phyloP scores from a whole-genome alignment of 2,113 vertebrate genomes.

The Petroica traversi region DNA sequence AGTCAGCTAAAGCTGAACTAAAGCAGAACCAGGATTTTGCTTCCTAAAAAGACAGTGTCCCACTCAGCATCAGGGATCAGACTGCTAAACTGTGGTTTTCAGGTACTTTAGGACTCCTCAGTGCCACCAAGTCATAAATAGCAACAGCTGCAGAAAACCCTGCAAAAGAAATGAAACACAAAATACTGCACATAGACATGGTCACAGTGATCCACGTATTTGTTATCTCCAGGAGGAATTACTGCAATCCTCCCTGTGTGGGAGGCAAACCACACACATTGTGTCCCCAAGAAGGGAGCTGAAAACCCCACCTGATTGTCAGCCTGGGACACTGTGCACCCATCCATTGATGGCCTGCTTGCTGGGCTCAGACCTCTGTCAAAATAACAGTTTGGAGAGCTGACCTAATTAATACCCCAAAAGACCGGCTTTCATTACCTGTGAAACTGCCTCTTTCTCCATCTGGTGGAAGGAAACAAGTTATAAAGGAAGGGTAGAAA shows the following conservation, averaged over 20 bases:
- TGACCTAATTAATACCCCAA: not conserved
- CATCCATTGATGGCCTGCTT: not conserved
- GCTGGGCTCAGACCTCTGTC: not conserved
- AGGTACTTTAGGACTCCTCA: not conserved
- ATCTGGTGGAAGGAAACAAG: not conserved
- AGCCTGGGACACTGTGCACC: not conserved
- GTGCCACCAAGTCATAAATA: not conserved
- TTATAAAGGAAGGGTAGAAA: not conserved
- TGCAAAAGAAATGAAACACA: accelerated
- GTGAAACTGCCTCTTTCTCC: not conserved
- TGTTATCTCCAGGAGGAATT: not conserved
- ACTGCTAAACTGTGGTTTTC: not conserved
- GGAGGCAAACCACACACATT: not conserved
- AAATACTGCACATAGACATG: accelerated
- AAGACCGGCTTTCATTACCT: not conserved
- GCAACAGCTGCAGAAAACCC: not conserved
- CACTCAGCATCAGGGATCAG: not conserved
- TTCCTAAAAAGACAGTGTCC: not conserved
- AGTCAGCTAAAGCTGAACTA: not conserved
- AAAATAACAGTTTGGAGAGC: not conserved
- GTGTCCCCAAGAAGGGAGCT: not conserved
- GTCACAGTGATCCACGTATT: accelerated
- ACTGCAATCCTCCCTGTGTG: not conserved
- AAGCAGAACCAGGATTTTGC: not conserved
- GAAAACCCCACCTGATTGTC: not conserved